A percentile compares a stretch with the other conserved stretches of the same genome.
Conservation (phyloP, 2,113 vertebrate genomes). For the Psammodynastes pulverulentus region DNA sequence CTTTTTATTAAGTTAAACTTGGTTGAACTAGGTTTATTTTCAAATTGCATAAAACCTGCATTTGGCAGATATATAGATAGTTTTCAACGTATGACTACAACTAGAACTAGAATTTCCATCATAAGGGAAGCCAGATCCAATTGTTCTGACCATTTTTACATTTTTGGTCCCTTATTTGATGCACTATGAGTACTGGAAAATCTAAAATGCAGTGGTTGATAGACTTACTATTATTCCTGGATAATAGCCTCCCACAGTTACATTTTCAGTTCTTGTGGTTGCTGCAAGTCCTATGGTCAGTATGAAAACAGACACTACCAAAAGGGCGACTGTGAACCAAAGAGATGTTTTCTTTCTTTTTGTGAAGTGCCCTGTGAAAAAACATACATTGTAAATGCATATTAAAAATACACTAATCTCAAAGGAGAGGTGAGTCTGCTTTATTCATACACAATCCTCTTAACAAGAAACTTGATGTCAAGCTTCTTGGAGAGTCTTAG, state of each 20-base stretch:
- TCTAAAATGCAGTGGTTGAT: conserved; percentile 9
- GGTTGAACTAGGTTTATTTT: neutral
- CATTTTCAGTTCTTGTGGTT: conserved; percentile 87
- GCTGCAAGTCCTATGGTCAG: conserved; percentile 84
- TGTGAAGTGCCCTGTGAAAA: conserved; percentile 72
- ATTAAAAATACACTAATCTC: neutral
- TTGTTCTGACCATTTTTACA: neutral
- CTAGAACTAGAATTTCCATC: neutral
- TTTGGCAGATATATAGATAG: neutral
- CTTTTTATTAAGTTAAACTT: neutral
- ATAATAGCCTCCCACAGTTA: conserved; percentile 89
- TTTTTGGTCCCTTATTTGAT: neutral
- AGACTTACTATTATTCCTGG: conserved; percentile 90
- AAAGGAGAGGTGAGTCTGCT: neutral
- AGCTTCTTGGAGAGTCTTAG: neutral
- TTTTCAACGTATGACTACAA: neutral
- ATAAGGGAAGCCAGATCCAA: neutral
- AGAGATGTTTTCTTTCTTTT: conserved; percentile 82
- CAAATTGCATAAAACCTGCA: neutral
- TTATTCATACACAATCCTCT: neutral
- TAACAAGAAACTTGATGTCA: neutral
- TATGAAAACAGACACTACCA: conserved; percentile 79
- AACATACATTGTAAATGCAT: neutral
- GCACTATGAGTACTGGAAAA: neutral
- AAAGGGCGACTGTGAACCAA: conserved; percentile 79